Conservation (phyloP, 1,140 invertebrate genomes). For the Eufriesea mexicana region DNA sequence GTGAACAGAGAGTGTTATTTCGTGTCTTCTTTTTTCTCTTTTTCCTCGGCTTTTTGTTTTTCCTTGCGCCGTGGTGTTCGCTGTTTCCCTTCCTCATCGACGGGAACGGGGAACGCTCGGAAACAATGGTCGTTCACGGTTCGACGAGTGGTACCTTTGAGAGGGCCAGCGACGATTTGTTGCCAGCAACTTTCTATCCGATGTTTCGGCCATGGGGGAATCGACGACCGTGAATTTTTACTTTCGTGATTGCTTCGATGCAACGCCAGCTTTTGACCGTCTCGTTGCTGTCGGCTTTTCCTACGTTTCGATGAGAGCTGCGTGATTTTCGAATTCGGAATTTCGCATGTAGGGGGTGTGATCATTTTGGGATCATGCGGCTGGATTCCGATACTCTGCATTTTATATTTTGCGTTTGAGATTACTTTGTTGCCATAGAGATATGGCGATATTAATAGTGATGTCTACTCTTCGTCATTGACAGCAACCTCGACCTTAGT, state of each 20-base stretch:
- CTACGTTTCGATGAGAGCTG: too few species aligned
- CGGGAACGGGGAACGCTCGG: background rate
- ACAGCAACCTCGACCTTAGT: too few species aligned
- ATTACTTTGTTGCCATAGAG: too few species aligned
- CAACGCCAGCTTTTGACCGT: background rate
- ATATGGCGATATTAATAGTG: too few species aligned
- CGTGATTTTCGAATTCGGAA: too few species aligned
- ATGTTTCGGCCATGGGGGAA: background rate
- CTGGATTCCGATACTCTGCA: too few species aligned
- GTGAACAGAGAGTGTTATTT: background rate
- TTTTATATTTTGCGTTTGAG: too few species aligned
- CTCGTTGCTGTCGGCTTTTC: too few species aligned
- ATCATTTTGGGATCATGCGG: too few species aligned
- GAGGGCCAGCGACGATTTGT: background rate
- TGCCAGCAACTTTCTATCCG: background rate
- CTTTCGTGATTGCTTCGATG: background rate
- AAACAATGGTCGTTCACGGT: constrained; percentile 36
- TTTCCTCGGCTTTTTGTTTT: background rate
- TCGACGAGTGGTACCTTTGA: background rate
- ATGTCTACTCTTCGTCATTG: too few species aligned
- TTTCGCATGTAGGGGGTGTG: too few species aligned
- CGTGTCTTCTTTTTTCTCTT: background rate
- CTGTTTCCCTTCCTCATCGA: background rate
- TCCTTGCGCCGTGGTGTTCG: background rate
- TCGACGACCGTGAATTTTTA: background rate